phyloP scores from a whole-genome alignment of 1,140 invertebrate genomes.

The Sinonovacula constricta region DNA sequence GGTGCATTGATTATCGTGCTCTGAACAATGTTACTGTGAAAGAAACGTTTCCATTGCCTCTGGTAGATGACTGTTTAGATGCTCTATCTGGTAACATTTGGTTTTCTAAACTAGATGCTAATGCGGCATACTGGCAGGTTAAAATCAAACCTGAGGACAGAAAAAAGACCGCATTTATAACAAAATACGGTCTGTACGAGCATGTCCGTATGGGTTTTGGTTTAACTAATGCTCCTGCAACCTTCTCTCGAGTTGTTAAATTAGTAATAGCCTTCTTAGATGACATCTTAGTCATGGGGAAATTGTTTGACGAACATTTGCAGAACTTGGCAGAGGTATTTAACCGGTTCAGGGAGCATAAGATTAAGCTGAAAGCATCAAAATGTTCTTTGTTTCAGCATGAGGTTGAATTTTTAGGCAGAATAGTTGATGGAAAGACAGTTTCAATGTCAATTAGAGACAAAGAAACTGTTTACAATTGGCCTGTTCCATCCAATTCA shows the following conservation, averaged over 20 bases:
- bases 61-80: background rate
- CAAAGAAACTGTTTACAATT: conserved; percentile 28
- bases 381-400: conserved; percentile 55
- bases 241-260: conserved; percentile 28
- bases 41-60: conserved; percentile 9
- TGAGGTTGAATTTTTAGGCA: conserved; percentile 49
- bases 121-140: conserved; percentile 30
- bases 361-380: conserved; percentile 50
- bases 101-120: conserved; percentile 19
- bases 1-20: conserved; percentile 34
- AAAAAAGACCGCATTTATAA: conserved; percentile 4
- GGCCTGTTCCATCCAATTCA: conserved; percentile 33
- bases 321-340: conserved; percentile 31
- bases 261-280: conserved; percentile 49
- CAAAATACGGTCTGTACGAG: conserved; percentile 28
- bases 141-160: background rate
- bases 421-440: conserved; percentile 19
- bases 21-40: conserved; percentile 9
- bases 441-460: conserved; percentile 2
- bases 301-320: conserved; percentile 20
- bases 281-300: conserved; percentile 50
- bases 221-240: conserved; percentile 28
- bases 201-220: conserved; percentile 28
- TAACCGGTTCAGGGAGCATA: conserved; percentile 8
- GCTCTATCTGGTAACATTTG: background rate